Conservation (phyloP, 2,797 vertebrate genomes). For the Trachurus trachurus region DNA sequence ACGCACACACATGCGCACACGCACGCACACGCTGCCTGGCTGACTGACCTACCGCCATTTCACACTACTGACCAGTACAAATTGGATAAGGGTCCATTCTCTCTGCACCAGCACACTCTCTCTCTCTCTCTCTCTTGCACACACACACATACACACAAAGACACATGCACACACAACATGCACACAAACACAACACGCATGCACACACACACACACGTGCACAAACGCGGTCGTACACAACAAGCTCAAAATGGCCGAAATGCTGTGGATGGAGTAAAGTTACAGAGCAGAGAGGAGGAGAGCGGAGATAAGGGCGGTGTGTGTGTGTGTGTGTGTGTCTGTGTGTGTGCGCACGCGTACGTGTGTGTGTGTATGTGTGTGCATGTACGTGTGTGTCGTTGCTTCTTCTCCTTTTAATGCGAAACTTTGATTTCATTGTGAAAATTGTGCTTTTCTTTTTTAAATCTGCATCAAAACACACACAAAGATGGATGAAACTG, state of each 20-base stretch:
- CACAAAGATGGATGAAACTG: too few species aligned
- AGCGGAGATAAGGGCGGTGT: slow-evolving; percentile 46
- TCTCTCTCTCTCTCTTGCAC: slow-evolving; percentile 66
- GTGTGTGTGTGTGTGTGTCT: background rate
- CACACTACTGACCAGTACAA: slow-evolving; percentile 88
- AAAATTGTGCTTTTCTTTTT: too few species aligned
- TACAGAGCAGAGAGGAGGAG: slow-evolving; percentile 49
- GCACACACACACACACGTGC: slow-evolving; percentile 15
- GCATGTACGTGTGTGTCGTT: too few species aligned
- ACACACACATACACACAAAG: slow-evolving; percentile 57
- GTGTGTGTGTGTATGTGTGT: too few species aligned
- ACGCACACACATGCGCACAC: slow-evolving; percentile 33
- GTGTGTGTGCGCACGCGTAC: too few species aligned
- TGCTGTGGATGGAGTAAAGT: slow-evolving; percentile 60
- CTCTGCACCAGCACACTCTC: slow-evolving; percentile 83
- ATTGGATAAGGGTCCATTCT: slow-evolving; percentile 88
- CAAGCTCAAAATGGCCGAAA: slow-evolving; percentile 81
- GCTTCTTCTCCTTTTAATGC: background rate
- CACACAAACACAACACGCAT: slow-evolving; percentile 51
- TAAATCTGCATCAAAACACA: too few species aligned
- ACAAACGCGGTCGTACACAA: slow-evolving; percentile 46
- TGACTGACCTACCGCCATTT: slow-evolving; percentile 85
- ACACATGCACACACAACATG: slow-evolving; percentile 1
- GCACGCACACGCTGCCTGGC: slow-evolving; percentile 56
- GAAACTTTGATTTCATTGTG: background rate